Conservation (phyloP, 2,888 invertebrate species). For the Lapara coniferarum region DNA sequence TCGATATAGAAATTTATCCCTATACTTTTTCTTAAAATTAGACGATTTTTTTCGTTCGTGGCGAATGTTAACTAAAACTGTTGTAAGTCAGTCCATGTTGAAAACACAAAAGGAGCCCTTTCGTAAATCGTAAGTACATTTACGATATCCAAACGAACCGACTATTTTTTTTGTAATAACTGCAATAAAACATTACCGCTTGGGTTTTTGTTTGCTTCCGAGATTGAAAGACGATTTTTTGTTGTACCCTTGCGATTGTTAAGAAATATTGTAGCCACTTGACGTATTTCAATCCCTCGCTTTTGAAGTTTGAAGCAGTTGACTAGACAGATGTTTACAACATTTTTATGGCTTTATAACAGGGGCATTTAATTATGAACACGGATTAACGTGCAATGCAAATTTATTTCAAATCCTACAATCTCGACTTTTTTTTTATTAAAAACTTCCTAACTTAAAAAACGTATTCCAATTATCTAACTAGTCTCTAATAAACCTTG, state of each 20-base stretch:
- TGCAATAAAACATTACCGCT: constrained; percentile 27
- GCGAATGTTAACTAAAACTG: neutral
- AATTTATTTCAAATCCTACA: no score
- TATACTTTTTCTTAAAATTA: neutral
- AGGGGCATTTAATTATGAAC: no score
- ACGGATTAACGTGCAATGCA: no score
- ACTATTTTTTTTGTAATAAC: constrained; percentile 26
- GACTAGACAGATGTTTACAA: neutral
- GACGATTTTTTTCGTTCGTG: no score
- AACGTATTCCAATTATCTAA: no score
- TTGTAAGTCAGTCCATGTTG: constrained; percentile 10
- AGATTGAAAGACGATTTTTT: constrained; percentile 4
- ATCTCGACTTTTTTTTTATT: no score
- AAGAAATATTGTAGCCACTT: neutral
- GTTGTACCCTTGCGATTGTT: constrained; percentile 1
- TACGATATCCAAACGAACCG: constrained; percentile 26
- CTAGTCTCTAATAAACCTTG: no score
- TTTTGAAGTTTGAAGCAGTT: neutral
- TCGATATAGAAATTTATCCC: neutral
- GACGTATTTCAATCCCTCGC: neutral
- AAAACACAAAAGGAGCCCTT: constrained; percentile 16
- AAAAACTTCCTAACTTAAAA: no score
- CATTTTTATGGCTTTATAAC: no score
- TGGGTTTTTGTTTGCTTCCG: constrained; percentile 27
- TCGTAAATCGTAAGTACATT: constrained; percentile 32